A percentile compares a stretch with the other conserved stretches of the same genome.
These are phyloP conservation scores for Tigriopus japonicus DNA, from an alignment of 1,140 invertebrate genomes.

Conservation along the genomic window DNA sequence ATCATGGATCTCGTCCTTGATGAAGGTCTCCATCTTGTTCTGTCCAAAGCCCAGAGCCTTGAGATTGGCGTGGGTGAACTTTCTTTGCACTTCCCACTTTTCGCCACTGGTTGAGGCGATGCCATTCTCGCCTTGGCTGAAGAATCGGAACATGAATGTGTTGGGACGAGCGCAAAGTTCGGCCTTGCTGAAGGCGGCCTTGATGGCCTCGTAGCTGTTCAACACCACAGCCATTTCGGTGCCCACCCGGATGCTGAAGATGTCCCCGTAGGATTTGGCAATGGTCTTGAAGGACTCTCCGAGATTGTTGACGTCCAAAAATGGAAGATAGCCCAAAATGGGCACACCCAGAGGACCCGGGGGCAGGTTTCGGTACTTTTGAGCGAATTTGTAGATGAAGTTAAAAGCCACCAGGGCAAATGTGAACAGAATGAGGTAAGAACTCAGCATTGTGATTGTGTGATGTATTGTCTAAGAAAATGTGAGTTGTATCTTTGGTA, in stretches of 20 bases:
- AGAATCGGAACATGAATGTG: slow-evolving; percentile 9
- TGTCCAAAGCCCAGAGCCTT: background rate
- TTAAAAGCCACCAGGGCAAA: background rate
- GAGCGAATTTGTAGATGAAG: background rate
- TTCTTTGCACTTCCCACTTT: background rate
- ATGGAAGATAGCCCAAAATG: slow-evolving; percentile 9
- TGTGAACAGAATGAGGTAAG: background rate
- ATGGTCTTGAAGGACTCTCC: background rate
- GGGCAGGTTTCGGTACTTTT: background rate
- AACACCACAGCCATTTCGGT: slow-evolving; percentile 7
- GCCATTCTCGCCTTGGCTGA: slow-evolving; percentile 3
- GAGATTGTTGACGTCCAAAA: background rate
- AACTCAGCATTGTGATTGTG: no score
- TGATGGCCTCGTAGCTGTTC: slow-evolving; percentile 7
- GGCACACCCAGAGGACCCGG: slow-evolving; percentile 1
- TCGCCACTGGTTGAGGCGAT: background rate
- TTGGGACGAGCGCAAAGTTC: background rate
- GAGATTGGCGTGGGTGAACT: background rate
- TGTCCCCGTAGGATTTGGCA: background rate
- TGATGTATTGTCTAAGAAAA: no score
- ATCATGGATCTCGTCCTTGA: background rate
- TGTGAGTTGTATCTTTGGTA: no score
- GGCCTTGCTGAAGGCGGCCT: background rate
- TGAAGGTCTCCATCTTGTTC: background rate
- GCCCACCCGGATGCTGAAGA: slow-evolving; percentile 4